Percentiles rank a stretch among this genome's conserved stretches.
These are phyloP conservation scores for Neostethus bicornis DNA, from an alignment of 2,797 vertebrate species.

Conservation along the genomic window DNA sequence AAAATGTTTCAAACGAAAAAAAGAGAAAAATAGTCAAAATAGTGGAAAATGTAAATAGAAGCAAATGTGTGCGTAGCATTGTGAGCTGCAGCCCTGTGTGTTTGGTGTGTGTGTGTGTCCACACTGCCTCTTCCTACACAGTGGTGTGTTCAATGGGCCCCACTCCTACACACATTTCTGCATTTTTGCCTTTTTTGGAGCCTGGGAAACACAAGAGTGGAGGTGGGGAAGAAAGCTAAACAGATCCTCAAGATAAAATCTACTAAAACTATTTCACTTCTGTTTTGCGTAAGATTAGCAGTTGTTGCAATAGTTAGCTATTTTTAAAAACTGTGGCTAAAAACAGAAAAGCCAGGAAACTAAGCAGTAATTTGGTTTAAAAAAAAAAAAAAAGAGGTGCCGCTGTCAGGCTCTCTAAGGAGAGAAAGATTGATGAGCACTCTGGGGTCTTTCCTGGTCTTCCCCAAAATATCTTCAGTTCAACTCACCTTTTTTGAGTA, in stretches of 20 bases:
- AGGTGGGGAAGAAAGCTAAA: constrained; percentile 23
- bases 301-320: background rate
- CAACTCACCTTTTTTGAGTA: constrained; percentile 37
- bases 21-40: too few relatives aligned
- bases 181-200: constrained; percentile 20
- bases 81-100: constrained; percentile 9
- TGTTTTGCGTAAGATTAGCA: too few relatives aligned
- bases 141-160: constrained; percentile 65
- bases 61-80: too few relatives aligned
- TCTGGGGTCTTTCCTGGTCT: constrained; percentile 56
- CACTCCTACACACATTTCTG: constrained; percentile 86
- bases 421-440: constrained; percentile 94
- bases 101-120: constrained; percentile 10
- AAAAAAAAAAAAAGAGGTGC: constrained; percentile 70
- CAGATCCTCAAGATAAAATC: too few relatives aligned
- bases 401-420: constrained; percentile 88
- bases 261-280: too few relatives aligned
- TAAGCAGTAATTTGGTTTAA: constrained; percentile 41
- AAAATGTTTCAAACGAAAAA: background rate
- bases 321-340: background rate
- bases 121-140: constrained; percentile 55
- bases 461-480: constrained; percentile 72
- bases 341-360: constrained; percentile 6
- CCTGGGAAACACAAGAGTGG: constrained; percentile 18
- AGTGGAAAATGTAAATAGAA: background rate